Base-by-base conservation (phyloP, 2,113 vertebrate species). In the Conger conger region DNA sequence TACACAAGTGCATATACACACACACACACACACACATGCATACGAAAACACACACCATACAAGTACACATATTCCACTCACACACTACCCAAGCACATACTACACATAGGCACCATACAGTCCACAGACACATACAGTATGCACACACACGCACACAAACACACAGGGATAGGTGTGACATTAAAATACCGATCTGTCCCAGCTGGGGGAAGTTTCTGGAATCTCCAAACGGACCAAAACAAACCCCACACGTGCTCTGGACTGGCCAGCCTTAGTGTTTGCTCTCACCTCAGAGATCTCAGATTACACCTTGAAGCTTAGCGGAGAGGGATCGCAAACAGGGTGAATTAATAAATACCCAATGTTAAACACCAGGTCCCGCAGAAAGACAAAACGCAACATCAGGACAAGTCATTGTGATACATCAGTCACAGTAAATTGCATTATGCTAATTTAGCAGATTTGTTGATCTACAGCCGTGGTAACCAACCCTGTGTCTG, bases 1-100 rank as follows among this genome's bases (percentile, higher is more conserved):
- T 82, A 83, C 77, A 85, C n/a, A n/a, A n/a, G n/a, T 82, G 73
- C 84, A 85, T 82, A 85, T 68, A 50, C 38, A 30, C 15, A 20
- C 27, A 63, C 27, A 53, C 36, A 33, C 13, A 80, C 57, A 81
- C 38, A 81, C 30, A 36, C 57, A 38, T 40, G 53, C 76, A 78
- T n/a, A 78, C 42, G 20, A 33, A 79, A 83, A 82, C 82, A 4
- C 73, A 50, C 83, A 36, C 23, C 79, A 68, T 57, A 78, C 38
- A 83, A 11, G 8, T 11, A 30, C 7, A 13, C 0, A 45, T 76
- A n/a, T 76, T 37, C 30, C 53, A 85, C 76, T 50, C 78, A 86
- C 30, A 87, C 13, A 5, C 76, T n/a, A 76, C 79, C 4, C 38
- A 80, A 20, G 17, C 42, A 40, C 42, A n/a, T 18, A 15, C 53